Conservation (phyloP, 2,888 invertebrate genomes). For the Tridacna crocea region DNA sequence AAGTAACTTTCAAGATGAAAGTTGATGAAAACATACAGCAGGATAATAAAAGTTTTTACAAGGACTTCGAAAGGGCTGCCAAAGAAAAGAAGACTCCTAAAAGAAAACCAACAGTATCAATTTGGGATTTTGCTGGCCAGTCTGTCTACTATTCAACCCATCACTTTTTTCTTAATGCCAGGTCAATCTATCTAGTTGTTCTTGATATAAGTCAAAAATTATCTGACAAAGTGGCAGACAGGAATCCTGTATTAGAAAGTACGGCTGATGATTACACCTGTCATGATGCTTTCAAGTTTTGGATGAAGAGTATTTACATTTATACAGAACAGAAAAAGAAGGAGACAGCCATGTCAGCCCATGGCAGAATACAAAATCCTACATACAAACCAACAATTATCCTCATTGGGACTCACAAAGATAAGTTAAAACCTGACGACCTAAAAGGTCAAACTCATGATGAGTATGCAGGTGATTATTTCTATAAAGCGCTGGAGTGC, state of each 20-base stretch:
- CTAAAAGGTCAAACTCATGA: constrained; percentile 10
- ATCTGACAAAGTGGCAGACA: not conserved
- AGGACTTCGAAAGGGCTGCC: no score
- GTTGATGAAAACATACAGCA: no score
- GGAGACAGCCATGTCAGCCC: no score
- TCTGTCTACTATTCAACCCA: constrained; percentile 50
- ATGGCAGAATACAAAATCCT: not conserved
- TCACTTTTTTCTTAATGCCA: constrained; percentile 51
- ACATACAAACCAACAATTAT: not conserved
- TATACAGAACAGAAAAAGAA: constrained; percentile 5
- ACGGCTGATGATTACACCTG: not conserved
- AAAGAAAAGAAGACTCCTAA: not conserved
- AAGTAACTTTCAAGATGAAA: no score
- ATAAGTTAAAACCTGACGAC: constrained; percentile 16
- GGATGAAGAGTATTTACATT: constrained; percentile 22
- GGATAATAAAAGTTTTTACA: no score
- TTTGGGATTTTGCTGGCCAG: constrained; percentile 47
- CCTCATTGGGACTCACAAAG: constrained; percentile 1
- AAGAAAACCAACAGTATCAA: constrained; percentile 28
- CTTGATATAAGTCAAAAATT: constrained; percentile 38
- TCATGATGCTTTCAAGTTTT: constrained; percentile 11
- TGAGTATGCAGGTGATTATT: constrained; percentile 43
- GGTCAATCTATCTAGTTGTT: constrained; percentile 46
- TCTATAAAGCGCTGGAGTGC: constrained; percentile 43
- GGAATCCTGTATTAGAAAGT: not conserved